phyloP scores from a whole-genome alignment of 37 sponge, comb jelly and placozoan genomes.

The Tethya wilhelma region DNA sequence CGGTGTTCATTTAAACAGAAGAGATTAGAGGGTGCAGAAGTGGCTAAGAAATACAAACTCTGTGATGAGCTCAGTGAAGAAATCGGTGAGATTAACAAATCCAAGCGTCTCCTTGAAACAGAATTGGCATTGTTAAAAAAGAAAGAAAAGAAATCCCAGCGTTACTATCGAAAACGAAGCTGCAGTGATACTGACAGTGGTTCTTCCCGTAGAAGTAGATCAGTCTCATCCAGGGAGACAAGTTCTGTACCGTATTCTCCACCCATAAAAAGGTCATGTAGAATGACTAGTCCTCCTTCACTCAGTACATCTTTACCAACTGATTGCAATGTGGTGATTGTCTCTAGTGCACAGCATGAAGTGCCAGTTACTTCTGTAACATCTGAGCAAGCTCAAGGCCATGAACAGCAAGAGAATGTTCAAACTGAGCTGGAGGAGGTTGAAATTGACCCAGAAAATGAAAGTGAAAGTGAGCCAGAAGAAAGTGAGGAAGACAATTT shows the following conservation, averaged over 20 bases:
- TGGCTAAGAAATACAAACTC: slow-evolving; percentile 4
- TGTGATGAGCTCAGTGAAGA: slow-evolving; percentile 7
- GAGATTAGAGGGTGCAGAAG: slow-evolving; percentile 6
- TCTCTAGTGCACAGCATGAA: not conserved
- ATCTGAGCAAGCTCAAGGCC: not conserved
- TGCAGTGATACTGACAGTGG: slow-evolving; percentile 5
- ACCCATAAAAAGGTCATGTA: not conserved
- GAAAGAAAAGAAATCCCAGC: slow-evolving; percentile 4
- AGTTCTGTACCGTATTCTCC: not conserved
- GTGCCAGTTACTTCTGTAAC: not conserved
- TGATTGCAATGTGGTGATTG: not conserved
- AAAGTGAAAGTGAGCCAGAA: too few relatives aligned
- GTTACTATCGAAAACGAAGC: not conserved
- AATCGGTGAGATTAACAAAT: not conserved
- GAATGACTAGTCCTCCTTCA: not conserved
- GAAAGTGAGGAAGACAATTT: too few relatives aligned
- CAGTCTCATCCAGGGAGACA: not conserved
- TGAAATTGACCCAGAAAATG: too few relatives aligned
- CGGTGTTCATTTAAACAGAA: not conserved
- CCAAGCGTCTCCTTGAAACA: slow-evolving; percentile 5
- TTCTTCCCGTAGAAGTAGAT: slow-evolving; percentile 3
- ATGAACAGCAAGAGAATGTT: not conserved
- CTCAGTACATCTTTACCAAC: not conserved
- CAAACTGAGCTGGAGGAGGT: too few relatives aligned
- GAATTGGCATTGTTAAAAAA: slow-evolving; percentile 1